These are phyloP conservation scores for Paradisaea rubra DNA, from an alignment of 2,113 vertebrate species.

Conservation along the genomic window DNA sequence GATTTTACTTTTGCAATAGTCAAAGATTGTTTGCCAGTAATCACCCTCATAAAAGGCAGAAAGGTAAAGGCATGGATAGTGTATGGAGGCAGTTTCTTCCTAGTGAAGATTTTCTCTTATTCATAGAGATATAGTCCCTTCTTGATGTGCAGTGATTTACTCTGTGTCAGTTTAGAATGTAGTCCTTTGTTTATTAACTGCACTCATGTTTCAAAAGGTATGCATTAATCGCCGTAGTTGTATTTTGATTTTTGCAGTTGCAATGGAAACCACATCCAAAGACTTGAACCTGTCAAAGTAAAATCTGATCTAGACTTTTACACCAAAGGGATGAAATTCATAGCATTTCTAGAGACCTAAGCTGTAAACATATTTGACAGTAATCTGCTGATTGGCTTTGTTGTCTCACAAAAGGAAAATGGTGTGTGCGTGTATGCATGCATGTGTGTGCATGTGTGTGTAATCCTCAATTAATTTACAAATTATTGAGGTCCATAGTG, in stretches of 20 bases:
- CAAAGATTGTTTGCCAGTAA: background rate
- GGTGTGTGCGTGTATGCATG: background rate
- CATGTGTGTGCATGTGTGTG: background rate
- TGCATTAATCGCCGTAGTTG: background rate
- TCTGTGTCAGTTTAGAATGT: background rate
- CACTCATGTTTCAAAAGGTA: background rate
- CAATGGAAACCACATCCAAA: constrained; percentile 40
- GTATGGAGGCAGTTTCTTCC: background rate
- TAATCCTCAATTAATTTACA: constrained; percentile 67
- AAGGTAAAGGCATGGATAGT: background rate
- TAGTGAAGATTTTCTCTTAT: background rate
- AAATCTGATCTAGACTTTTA: constrained; percentile 52
- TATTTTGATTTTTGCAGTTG: constrained; percentile 17
- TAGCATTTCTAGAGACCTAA: constrained; percentile 37
- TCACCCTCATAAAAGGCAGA: background rate
- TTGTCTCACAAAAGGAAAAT: constrained; percentile 33
- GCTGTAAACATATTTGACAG: constrained; percentile 35
- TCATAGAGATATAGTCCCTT: background rate
- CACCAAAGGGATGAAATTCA: constrained; percentile 17
- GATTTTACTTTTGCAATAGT: background rate
- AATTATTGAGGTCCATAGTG: constrained; percentile 36
- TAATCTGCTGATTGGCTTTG: constrained; percentile 60
- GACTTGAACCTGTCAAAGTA: constrained; percentile 24
- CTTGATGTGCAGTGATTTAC: background rate
- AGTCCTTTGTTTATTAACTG: constrained; percentile 27